A percentile compares a stretch with the other conserved stretches of the same genome.
phyloP scores from a whole-genome alignment of 2,888 invertebrate genomes.

The Ophraella communa region DNA sequence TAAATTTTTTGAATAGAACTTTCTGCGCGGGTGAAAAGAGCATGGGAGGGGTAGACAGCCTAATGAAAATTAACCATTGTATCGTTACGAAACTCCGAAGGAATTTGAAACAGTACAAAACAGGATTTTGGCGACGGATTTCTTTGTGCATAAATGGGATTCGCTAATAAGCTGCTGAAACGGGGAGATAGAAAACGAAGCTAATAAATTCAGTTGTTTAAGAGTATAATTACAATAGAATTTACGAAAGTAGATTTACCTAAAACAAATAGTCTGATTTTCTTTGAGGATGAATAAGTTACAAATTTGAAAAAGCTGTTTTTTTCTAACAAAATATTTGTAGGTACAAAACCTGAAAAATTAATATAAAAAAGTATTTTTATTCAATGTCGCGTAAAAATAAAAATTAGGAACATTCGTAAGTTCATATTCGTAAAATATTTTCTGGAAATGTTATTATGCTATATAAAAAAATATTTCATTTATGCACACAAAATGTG shows the following conservation, averaged over 20 bases:
- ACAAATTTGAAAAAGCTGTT: no score
- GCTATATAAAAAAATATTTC: no score
- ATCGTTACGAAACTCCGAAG: constrained; percentile 20
- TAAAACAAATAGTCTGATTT: constrained; percentile 1
- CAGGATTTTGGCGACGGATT: constrained; percentile 23
- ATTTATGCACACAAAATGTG: no score
- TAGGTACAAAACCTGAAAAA: no score
- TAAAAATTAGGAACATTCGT: no score
- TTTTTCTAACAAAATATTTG: no score
- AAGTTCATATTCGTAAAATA: no score
- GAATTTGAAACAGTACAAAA: constrained; percentile 25
- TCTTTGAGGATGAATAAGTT: not conserved
- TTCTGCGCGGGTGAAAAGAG: not conserved
- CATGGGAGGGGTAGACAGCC: not conserved
- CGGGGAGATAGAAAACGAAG: constrained; percentile 16
- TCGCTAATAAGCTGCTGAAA: constrained; percentile 22
- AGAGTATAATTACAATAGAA: constrained; percentile 14
- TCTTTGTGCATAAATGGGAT: constrained; percentile 25
- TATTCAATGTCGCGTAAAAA: no score
- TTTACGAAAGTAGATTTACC: not conserved
- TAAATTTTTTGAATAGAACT: constrained; percentile 15
- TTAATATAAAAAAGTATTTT: no score
- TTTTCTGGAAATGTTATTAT: no score
- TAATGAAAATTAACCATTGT: constrained; percentile 28
- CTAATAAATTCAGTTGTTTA: constrained; percentile 22